These are phyloP conservation scores for Andrena cerasifolii DNA, from an alignment of 1,140 invertebrate genomes.

Conservation along the genomic window DNA sequence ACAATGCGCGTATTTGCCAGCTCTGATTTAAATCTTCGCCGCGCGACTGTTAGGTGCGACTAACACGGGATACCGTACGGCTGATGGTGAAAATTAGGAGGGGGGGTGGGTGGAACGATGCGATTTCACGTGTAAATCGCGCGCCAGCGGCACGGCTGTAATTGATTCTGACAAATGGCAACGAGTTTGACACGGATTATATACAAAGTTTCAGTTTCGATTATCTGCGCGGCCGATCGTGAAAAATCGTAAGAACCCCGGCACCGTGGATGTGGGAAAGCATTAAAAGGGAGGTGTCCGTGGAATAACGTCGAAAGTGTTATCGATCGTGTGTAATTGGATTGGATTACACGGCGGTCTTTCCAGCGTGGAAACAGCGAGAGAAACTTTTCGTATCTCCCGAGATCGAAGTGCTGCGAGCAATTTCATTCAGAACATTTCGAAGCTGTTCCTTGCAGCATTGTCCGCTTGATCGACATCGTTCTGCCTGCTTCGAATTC, in stretches of 20 bases:
- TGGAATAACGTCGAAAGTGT: neutral
- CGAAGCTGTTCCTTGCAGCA: too few species aligned
- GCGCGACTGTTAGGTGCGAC: neutral
- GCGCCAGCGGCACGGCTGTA: slow-evolving; percentile 4
- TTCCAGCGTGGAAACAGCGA: too few species aligned
- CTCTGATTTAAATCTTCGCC: slow-evolving; percentile 26
- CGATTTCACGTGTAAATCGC: slow-evolving; percentile 23
- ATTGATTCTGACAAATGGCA: slow-evolving; percentile 40
- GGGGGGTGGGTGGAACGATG: neutral
- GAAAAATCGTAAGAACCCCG: neutral
- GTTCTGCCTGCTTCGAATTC: too few species aligned
- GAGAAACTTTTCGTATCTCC: neutral
- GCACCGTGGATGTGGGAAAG: neutral
- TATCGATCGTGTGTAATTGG: neutral
- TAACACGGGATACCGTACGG: slow-evolving; percentile 12
- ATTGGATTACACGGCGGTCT: neutral
- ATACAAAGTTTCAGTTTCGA: slow-evolving; percentile 14
- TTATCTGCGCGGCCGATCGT: neutral
- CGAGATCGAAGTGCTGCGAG: too few species aligned
- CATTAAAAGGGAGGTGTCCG: too few species aligned
- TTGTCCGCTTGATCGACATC: too few species aligned
- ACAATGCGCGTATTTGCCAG: slow-evolving; percentile 16
- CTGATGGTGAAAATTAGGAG: slow-evolving; percentile 22
- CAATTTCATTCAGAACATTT: too few species aligned
- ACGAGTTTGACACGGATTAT: slow-evolving; percentile 13